Evolutionary conservation across 2,113 vertebrate species (phyloP).

Genomic region (Abramis brama): DNA sequence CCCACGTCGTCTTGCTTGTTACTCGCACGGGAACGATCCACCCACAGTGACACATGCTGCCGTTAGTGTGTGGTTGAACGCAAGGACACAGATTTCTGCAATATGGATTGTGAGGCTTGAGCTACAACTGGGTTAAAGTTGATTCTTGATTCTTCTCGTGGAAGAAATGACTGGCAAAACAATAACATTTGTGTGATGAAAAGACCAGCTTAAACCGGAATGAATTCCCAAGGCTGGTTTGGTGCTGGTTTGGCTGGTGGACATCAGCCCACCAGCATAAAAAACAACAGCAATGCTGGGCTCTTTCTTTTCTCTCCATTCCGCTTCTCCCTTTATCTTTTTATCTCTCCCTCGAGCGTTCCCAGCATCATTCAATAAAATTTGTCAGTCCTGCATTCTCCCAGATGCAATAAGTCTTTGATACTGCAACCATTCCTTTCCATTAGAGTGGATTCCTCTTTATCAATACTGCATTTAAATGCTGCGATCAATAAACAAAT

Average conservation of each 20-base stretch:
- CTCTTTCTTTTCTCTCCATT: conserved; percentile 1
- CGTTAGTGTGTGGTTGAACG: conserved; percentile 28
- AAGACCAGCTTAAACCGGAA: conserved; percentile 8
- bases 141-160: conserved; percentile 31
- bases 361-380: conserved; percentile 50
- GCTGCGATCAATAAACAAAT: conserved; percentile 49
- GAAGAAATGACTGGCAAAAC: conserved; percentile 1
- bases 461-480: conserved; percentile 56
- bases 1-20: conserved; percentile 14
- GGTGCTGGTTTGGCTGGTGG: not conserved
- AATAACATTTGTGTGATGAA: not conserved
- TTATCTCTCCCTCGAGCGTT: conserved; percentile 69
- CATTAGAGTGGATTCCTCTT: conserved; percentile 46
- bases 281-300: not conserved
- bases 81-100: conserved; percentile 41
- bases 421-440: conserved; percentile 47
- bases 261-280: conserved; percentile 2
- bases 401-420: conserved; percentile 44
- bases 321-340: conserved; percentile 70
- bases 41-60: conserved; percentile 50
- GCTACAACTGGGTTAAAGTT: conserved; percentile 33
- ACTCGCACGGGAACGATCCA: conserved; percentile 28
- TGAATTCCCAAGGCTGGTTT: not conserved
- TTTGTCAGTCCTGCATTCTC: conserved; percentile 53
- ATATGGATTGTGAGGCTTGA: conserved; percentile 38